Percentiles rank a stretch among this genome's conserved stretches.
These are phyloP conservation scores for Hirudo medicinalis DNA, from an alignment of 1,140 invertebrate species.

Conservation along the genomic window DNA sequence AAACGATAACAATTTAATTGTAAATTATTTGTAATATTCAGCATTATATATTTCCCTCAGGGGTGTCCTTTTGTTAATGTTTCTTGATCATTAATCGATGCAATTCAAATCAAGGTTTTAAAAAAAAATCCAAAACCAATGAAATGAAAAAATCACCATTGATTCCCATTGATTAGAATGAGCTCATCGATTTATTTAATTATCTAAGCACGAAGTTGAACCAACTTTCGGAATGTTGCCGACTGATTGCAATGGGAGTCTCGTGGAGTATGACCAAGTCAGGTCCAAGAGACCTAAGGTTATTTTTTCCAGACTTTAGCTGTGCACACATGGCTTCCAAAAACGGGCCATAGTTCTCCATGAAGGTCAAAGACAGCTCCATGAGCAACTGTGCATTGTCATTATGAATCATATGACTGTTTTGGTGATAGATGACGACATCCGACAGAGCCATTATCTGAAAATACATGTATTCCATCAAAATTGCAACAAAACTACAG, in stretches of 20 bases:
- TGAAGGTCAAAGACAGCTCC: background rate
- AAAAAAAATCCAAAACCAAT: too few species aligned
- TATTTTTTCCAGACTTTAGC: background rate
- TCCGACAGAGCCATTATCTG: constrained; percentile 4
- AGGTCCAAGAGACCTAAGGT: background rate
- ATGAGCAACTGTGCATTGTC: background rate
- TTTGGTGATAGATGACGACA: background rate
- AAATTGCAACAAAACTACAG: background rate
- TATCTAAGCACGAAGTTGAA: background rate
- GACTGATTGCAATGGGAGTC: background rate
- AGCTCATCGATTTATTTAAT: background rate
- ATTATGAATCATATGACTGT: background rate
- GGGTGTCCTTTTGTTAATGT: too few species aligned
- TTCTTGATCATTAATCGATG: too few species aligned
- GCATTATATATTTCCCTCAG: too few species aligned
- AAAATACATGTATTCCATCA: background rate
- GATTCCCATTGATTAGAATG: too few species aligned
- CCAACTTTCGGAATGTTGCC: background rate
- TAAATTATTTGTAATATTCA: background rate
- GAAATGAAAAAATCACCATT: too few species aligned
- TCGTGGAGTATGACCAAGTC: background rate
- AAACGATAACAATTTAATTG: too few species aligned
- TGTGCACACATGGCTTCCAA: background rate
- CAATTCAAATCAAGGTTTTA: too few species aligned
- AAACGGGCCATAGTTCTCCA: background rate